Conservation (phyloP, 2,113 vertebrate species). For the crab-eating macaque (Macaca fascicularis) region T2T-MFA8v1.1 NC_088388.1:123437501-123438000, state of each 20-base stretch:
- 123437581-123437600: neutral
- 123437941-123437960: neutral
- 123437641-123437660: neutral
- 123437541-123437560: neutral
- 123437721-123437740: rapidly evolving
- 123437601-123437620: neutral
- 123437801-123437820: neutral
- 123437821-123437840: neutral
- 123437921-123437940: neutral
- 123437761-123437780: neutral
- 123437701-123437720: no score
- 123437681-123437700: no score
- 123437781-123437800: neutral
- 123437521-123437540: neutral
- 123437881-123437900: neutral
- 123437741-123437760: neutral
- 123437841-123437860: neutral
- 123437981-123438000: neutral
- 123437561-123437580: neutral
- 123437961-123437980: neutral
- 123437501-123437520: neutral
- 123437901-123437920: neutral
- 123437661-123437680: neutral
- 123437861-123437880: slow-evolving; percentile 9
- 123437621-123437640: neutral